These are phyloP conservation scores for Tetrax tetrax DNA, from an alignment of 2,113 vertebrate species.

Conservation along the genomic window DNA sequence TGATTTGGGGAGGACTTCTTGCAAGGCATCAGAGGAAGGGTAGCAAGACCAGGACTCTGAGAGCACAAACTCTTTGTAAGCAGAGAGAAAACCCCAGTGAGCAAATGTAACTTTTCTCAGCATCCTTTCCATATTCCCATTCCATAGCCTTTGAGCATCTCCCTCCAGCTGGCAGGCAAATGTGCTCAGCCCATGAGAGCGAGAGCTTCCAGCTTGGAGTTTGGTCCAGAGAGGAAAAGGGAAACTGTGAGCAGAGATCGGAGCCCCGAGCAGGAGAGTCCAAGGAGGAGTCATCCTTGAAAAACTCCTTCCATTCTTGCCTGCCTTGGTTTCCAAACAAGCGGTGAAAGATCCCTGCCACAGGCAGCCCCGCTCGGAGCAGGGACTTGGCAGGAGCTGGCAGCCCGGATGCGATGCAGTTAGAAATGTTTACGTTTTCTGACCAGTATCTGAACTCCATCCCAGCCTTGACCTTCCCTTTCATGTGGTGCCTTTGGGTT, in stretches of 20 bases:
- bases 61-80: conserved; percentile 2
- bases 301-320: conserved; percentile 73
- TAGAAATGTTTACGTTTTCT: conserved; percentile 51
- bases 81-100: conserved; percentile 56
- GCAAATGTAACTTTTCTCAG: conserved; percentile 55
- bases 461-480: conserved; percentile 56
- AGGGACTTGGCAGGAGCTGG: conserved; percentile 64
- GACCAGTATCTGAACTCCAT: conserved; percentile 60
- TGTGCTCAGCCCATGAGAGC: conserved; percentile 14
- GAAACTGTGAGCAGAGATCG: conserved; percentile 70
- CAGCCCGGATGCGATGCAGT: conserved; percentile 44
- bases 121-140: conserved; percentile 65
- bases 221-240: conserved; percentile 61
- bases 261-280: conserved; percentile 63
- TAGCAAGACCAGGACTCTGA: background rate
- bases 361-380: conserved; percentile 46
- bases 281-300: conserved; percentile 64
- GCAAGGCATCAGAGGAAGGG: background rate
- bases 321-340: conserved; percentile 66
- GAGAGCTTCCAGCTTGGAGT: conserved; percentile 55
- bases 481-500: conserved; percentile 59
- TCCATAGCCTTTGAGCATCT: conserved; percentile 40
- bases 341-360: conserved; percentile 51
- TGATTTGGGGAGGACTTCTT: background rate
- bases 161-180: conserved; percentile 44